Evolutionary conservation across 2,888 invertebrate genomes (phyloP).

Genomic region (Agrochola lychnidis): DNA sequence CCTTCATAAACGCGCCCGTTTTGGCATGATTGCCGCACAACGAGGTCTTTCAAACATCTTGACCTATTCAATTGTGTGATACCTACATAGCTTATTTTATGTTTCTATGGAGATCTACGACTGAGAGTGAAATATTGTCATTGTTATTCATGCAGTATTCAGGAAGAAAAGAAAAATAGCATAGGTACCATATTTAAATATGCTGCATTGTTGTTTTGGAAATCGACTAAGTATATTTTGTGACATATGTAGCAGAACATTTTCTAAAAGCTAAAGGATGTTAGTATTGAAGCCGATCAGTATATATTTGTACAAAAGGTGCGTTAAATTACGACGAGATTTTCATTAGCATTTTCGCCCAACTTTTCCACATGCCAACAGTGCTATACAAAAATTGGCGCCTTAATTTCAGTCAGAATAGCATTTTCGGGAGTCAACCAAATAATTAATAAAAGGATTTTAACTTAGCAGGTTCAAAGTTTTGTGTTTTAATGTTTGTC

Average conservation of each 20-base stretch:
- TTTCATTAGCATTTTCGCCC: conserved; percentile 37
- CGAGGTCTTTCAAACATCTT: conserved; percentile 62
- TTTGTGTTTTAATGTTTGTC: conserved; percentile 19
- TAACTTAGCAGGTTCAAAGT: conserved; percentile 23
- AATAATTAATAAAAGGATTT: conserved; percentile 40
- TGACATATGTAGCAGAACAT: not conserved
- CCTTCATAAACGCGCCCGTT: conserved; percentile 73
- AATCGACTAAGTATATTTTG: not conserved
- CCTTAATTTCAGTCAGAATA: conserved; percentile 25
- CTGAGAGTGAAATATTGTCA: conserved; percentile 39
- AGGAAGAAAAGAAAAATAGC: conserved; percentile 4
- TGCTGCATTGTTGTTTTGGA: conserved; percentile 9
- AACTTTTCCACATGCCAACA: conserved; percentile 40
- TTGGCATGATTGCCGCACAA: conserved; percentile 77
- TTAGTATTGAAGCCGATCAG: conserved; percentile 12
- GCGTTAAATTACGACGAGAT: conserved; percentile 10
- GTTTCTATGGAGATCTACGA: conserved; percentile 38
- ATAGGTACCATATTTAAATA: conserved; percentile 3
- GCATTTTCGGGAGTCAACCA: conserved; percentile 15
- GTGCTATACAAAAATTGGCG: conserved; percentile 19
- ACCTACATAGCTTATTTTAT: conserved; percentile 53
- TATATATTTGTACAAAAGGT: conserved; percentile 19
- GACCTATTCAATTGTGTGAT: conserved; percentile 64
- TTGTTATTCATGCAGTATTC: conserved; percentile 31
- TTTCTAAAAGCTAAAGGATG: not conserved